Evolutionary conservation across 1,140 invertebrate genomes (phyloP).

Genomic region (Drosophila miranda): DNA sequence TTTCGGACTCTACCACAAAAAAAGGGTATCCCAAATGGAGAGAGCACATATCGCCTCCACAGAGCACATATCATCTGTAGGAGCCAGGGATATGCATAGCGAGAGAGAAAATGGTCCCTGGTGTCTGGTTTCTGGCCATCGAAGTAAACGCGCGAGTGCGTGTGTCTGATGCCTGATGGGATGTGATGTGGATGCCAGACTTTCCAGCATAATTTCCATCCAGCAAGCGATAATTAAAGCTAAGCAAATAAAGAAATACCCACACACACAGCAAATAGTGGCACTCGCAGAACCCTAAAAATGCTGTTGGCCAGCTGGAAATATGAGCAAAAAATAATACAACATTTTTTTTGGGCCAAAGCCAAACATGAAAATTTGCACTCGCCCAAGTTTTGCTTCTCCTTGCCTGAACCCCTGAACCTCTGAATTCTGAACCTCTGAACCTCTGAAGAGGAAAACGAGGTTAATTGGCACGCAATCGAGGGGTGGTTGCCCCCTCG

Average conservation of each 20-base stretch:
- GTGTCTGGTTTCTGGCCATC: no score
- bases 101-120: no score
- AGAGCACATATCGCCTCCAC: no score
- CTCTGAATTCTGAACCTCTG: neutral
- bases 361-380: slow-evolving; percentile 17
- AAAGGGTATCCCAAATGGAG: no score
- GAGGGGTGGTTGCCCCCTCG: neutral
- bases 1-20: no score
- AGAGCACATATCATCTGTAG: no score
- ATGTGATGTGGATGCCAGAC: no score
- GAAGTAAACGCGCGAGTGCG: no score
- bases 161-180: no score
- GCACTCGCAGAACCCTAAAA: neutral
- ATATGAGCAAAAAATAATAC: neutral
- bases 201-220: no score
- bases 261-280: slow-evolving; percentile 9
- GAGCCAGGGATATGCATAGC: no score
- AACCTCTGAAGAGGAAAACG: slow-evolving; percentile 21
- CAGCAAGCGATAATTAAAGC: slow-evolving; percentile 27
- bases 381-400: slow-evolving; percentile 13
- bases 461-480: slow-evolving; percentile 57
- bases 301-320: neutral
- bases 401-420: no score
- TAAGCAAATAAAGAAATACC: slow-evolving; percentile 4
- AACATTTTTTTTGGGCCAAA: slow-evolving; percentile 1